phyloP scores from a whole-genome alignment of 2,888 invertebrate species.

The Heliconius sara region DNA sequence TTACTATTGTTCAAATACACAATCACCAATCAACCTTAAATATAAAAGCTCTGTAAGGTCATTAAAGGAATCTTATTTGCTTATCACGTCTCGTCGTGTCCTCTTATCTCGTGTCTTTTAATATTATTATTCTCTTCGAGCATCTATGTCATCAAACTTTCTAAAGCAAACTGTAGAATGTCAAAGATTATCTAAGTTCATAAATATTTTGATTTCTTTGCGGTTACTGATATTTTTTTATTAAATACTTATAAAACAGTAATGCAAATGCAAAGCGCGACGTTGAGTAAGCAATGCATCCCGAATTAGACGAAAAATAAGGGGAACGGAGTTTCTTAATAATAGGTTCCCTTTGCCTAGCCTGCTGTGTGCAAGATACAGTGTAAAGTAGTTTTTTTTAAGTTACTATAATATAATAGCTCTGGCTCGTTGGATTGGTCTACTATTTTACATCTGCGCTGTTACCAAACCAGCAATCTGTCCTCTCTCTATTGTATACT shows the following conservation, averaged over 20 bases:
- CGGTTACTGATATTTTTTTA: too few relatives aligned
- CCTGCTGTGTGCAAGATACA: background rate
- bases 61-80: background rate
- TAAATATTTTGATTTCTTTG: conserved; percentile 3
- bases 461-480: background rate
- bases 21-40: background rate
- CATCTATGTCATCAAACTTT: conserved; percentile 19
- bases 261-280: background rate
- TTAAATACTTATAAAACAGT: too few relatives aligned
- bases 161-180: background rate
- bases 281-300: background rate
- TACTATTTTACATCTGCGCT: background rate
- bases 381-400: background rate
- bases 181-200: conserved; percentile 10
- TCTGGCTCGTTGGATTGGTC: background rate
- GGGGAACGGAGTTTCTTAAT: background rate
- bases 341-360: background rate
- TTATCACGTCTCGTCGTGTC: background rate
- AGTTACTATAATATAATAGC: background rate
- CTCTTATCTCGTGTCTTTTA: conserved; percentile 1
- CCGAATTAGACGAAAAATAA: too few relatives aligned
- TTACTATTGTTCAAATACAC: background rate
- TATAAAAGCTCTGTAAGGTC: background rate
- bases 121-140: conserved; percentile 12
- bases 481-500: background rate